Evolutionary conservation across 2,888 invertebrate genomes (phyloP).

Genomic region (Eudasyphora cyanicolor): DNA sequence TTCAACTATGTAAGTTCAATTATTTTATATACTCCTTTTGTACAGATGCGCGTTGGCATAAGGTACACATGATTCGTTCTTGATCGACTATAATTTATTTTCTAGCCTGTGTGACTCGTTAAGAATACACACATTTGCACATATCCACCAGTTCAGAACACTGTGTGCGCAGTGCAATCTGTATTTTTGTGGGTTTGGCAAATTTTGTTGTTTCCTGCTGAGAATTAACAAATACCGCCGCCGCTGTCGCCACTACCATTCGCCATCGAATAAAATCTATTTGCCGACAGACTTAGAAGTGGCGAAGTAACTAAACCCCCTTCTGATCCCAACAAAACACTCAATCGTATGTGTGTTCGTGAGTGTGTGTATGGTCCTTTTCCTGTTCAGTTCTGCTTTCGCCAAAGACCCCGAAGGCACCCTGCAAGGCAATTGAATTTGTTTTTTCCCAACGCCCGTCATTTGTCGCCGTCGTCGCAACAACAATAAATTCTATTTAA

Average conservation of each 20-base stretch:
- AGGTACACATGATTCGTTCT: too few relatives aligned
- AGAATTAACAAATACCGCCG: constrained; percentile 70
- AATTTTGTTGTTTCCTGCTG: constrained; percentile 70
- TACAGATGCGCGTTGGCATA: too few relatives aligned
- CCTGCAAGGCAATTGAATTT: constrained; percentile 35
- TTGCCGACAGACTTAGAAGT: not conserved
- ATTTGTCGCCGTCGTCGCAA: not conserved
- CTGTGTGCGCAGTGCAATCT: too few relatives aligned
- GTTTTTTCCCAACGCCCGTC: constrained; percentile 19
- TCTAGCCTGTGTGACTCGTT: too few relatives aligned
- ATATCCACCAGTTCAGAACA: too few relatives aligned
- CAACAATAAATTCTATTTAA: constrained; percentile 12
- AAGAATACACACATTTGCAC: too few relatives aligned
- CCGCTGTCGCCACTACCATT: too few relatives aligned
- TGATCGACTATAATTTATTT: too few relatives aligned
- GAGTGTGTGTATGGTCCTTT: constrained; percentile 10
- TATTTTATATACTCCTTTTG: too few relatives aligned
- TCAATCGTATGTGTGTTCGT: too few relatives aligned
- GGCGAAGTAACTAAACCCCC: constrained; percentile 3
- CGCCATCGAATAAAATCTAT: constrained; percentile 46
- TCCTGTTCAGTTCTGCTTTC: not conserved
- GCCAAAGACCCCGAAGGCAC: constrained; percentile 1
- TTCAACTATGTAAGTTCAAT: too few relatives aligned
- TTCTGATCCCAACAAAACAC: not conserved
- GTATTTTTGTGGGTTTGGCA: not conserved